Evolutionary conservation across 1,140 invertebrate species (phyloP).

Genomic region (Drosophila miranda): DNA sequence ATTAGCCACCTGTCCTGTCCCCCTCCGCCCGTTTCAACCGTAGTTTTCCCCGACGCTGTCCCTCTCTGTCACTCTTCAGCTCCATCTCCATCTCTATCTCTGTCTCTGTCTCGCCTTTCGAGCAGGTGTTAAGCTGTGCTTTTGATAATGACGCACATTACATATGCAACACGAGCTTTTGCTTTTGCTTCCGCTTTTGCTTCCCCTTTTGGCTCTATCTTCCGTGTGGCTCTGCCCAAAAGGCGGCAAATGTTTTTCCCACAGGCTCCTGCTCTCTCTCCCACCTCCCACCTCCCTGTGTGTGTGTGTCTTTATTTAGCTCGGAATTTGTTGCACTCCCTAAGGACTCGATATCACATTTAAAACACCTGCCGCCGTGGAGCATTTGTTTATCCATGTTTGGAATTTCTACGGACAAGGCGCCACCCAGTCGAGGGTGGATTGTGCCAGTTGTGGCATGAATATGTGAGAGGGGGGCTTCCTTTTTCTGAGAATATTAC

Average conservation of each 20-base stretch:
- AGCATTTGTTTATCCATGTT: conserved; percentile 19
- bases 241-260: conserved; percentile 49
- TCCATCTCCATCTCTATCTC: too few relatives aligned
- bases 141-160: conserved; percentile 66
- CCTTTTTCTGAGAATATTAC: too few relatives aligned
- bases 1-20: conserved; percentile 29
- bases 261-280: neutral
- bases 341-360: conserved; percentile 58
- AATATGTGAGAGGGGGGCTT: too few relatives aligned
- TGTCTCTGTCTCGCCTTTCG: conserved; percentile 1
- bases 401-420: too few relatives aligned
- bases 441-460: neutral
- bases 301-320: conserved; percentile 16
- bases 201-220: conserved; percentile 17
- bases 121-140: conserved; percentile 61
- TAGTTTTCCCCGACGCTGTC: neutral
- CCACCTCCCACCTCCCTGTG: neutral
- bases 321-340: conserved; percentile 55
- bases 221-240: conserved; percentile 13
- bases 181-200: conserved; percentile 17
- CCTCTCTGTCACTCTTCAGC: too few relatives aligned
- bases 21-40: neutral
- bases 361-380: conserved; percentile 53
- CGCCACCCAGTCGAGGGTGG: too few relatives aligned
- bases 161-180: conserved; percentile 62